phyloP scores from a whole-genome alignment of 2,113 vertebrate genomes.

The Trematomus loennbergii region DNA sequence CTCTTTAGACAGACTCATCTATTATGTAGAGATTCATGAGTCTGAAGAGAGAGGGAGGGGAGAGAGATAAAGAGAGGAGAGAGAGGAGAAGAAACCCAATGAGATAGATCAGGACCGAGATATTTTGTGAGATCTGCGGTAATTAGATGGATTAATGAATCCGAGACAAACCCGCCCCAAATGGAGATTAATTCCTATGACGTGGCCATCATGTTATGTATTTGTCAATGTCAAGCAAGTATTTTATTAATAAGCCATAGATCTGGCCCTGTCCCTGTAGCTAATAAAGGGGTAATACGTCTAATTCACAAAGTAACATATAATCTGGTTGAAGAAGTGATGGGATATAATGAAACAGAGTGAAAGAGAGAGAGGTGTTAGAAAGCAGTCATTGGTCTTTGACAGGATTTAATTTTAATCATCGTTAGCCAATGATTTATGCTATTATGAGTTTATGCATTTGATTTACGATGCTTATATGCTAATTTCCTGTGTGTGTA shows the following conservation, averaged over 20 bases:
- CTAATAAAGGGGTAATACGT: slow-evolving; percentile 75
- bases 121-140: slow-evolving; percentile 71
- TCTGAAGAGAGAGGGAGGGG: slow-evolving; percentile 31
- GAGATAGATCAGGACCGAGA: slow-evolving; percentile 65
- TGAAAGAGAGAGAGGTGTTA: slow-evolving; percentile 1
- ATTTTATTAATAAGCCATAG: slow-evolving; percentile 76
- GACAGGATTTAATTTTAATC: slow-evolving; percentile 69
- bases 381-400: slow-evolving; percentile 46
- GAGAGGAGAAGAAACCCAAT: slow-evolving; percentile 43
- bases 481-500: slow-evolving; percentile 21
- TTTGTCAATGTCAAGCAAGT: slow-evolving; percentile 81
- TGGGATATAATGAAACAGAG: slow-evolving; percentile 51
- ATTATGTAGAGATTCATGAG: slow-evolving; percentile 76
- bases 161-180: slow-evolving; percentile 62
- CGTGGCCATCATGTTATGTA: slow-evolving; percentile 71
- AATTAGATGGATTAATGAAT: slow-evolving; percentile 80
- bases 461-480: slow-evolving; percentile 50
- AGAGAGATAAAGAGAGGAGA: slow-evolving; percentile 25
- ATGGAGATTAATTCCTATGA: slow-evolving; percentile 78
- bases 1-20: slow-evolving; percentile 72
- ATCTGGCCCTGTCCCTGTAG: slow-evolving; percentile 57
- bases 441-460: slow-evolving; percentile 34
- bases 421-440: slow-evolving; percentile 57
- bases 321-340: slow-evolving; percentile 63
- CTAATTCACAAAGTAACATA: slow-evolving; percentile 76